These are phyloP conservation scores for Crematogaster levior DNA, from an alignment of 2,888 invertebrate genomes.

Conservation along the genomic window DNA sequence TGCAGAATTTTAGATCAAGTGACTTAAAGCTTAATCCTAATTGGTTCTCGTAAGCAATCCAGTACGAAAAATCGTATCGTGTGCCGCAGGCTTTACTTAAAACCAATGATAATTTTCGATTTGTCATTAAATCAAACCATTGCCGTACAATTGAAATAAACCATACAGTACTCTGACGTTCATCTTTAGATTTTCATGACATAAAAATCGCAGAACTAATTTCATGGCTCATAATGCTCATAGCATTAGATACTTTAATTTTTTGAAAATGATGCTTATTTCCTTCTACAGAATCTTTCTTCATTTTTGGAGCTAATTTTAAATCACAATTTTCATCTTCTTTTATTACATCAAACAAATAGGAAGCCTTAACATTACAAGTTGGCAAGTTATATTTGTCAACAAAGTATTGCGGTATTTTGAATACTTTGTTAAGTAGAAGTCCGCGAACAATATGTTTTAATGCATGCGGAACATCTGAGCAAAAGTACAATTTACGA, in stretches of 20 bases:
- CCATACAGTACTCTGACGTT: not conserved
- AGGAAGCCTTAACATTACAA: too few relatives aligned
- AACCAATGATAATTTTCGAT: not conserved
- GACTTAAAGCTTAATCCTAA: too few relatives aligned
- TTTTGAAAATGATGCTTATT: conserved; percentile 1
- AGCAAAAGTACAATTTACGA: not conserved
- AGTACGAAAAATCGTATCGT: too few relatives aligned
- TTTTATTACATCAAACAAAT: not conserved
- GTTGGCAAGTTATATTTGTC: too few relatives aligned
- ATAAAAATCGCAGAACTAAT: not conserved
- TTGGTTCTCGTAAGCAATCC: too few relatives aligned
- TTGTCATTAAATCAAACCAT: not conserved
- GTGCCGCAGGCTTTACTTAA: too few relatives aligned
- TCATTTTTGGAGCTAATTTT: not conserved
- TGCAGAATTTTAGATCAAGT: too few relatives aligned
- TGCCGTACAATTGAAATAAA: not conserved
- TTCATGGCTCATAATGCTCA: not conserved
- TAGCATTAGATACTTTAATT: not conserved
- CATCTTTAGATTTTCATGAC: not conserved
- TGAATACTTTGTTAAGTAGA: too few relatives aligned
- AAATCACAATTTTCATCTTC: not conserved
- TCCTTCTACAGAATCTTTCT: not conserved
- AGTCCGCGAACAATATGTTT: not conserved
- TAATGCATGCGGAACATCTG: not conserved
- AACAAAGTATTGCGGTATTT: too few relatives aligned